Conservation (phyloP, 2,888 invertebrate genomes). For the Agrenia bidenticulata region DNA sequence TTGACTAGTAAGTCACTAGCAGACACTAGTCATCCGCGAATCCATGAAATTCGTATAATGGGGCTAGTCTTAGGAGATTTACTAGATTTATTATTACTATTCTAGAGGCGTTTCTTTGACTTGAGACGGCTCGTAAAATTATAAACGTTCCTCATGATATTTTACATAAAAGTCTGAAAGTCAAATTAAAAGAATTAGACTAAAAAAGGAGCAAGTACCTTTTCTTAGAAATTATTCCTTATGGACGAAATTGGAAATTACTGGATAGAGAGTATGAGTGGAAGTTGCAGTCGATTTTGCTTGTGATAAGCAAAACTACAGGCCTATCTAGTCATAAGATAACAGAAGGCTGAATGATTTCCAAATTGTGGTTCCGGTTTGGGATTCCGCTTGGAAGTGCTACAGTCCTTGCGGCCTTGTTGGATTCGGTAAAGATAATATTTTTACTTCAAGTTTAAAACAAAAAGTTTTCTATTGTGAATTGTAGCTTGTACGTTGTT, state of each 20-base stretch:
- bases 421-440: slow-evolving; percentile 30
- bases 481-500: background rate
- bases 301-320: background rate
- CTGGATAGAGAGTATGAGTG: no score
- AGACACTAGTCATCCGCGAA: slow-evolving; percentile 12
- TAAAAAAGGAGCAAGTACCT: no score
- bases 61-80: no score
- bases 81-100: no score
- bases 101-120: no score
- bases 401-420: slow-evolving; percentile 24
- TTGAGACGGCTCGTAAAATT: background rate
- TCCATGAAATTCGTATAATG: no score
- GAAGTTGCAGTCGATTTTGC: background rate
- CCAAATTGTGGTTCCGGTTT: slow-evolving; percentile 40
- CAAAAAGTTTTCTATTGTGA: background rate
- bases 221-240: no score
- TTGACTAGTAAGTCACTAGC: background rate
- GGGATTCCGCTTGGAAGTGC: slow-evolving; percentile 44
- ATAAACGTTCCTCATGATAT: no score
- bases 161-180: no score
- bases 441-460: background rate
- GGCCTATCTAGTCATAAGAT: background rate
- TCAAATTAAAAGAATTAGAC: no score
- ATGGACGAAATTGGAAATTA: no score
- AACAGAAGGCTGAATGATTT: slow-evolving; percentile 20